A percentile compares a stretch with the other conserved stretches of the same genome.
These are phyloP conservation scores for Microvelia longipes DNA, from an alignment of 1,140 invertebrate species.

Conservation along the genomic window DNA sequence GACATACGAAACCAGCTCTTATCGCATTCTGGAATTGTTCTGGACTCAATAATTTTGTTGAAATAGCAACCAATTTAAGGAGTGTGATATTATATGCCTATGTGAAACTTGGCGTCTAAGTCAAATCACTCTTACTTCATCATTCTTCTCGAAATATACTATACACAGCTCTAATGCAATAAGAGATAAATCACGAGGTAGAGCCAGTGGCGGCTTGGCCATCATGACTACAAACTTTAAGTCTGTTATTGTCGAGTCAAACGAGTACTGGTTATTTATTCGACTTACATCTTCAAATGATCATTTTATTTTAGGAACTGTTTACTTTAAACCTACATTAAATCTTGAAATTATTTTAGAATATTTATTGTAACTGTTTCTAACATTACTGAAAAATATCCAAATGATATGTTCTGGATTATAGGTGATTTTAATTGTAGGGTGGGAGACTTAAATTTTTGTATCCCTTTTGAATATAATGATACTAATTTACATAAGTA, in stretches of 20 bases:
- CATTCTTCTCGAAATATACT: background rate
- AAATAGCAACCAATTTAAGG: background rate
- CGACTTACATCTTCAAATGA: background rate
- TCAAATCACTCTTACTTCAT: background rate
- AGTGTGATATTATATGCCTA: background rate
- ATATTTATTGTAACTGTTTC: background rate
- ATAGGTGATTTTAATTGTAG: background rate
- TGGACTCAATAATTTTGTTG: background rate
- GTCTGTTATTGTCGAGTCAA: background rate
- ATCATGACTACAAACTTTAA: background rate
- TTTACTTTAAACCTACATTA: background rate
- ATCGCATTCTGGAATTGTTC: background rate
- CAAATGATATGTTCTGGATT: background rate
- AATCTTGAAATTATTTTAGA: background rate
- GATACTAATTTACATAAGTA: background rate
- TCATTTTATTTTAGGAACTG: background rate
- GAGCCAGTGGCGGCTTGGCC: background rate
- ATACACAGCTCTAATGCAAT: background rate
- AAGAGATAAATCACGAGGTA: background rate
- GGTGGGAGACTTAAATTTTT: background rate
- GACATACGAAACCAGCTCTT: background rate
- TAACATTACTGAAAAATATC: background rate
- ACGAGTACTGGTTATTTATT: background rate
- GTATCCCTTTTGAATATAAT: background rate
- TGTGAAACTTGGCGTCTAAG: background rate